Percentiles rank a stretch among this genome's conserved stretches.
These are phyloP conservation scores for Eupelmus urozonus DNA, from an alignment of 2,888 invertebrate genomes.

Conservation along the genomic window DNA sequence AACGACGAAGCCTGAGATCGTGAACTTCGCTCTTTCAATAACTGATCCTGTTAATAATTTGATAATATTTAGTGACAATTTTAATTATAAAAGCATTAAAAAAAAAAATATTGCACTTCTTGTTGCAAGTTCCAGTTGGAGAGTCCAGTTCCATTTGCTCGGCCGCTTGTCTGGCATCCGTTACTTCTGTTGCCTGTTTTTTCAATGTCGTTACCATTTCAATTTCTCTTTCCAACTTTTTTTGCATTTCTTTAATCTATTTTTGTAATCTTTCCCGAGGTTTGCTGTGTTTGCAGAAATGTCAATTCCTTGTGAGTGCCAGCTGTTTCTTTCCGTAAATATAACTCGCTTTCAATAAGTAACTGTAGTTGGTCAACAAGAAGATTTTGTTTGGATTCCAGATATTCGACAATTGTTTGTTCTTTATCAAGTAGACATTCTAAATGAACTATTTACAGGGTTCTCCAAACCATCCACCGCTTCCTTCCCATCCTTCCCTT, in stretches of 20 bases:
- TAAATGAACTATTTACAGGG: conserved; percentile 83
- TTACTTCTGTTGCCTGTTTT: conserved; percentile 92
- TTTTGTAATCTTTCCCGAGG: conserved; percentile 94
- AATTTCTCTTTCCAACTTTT: conserved; percentile 91
- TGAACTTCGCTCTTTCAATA: conserved; percentile 89
- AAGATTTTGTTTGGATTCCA: conserved; percentile 87
- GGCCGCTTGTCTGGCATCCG: conserved; percentile 88
- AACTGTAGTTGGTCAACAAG: conserved; percentile 88
- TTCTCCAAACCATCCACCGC: conserved; percentile 78
- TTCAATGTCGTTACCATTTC: conserved; percentile 89
- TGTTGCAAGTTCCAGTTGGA: conserved; percentile 91
- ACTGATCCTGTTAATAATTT: conserved; percentile 80
- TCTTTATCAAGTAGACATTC: conserved; percentile 88
- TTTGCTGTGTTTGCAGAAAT: conserved; percentile 88
- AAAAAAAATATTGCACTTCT: conserved; percentile 74
- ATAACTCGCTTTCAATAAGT: conserved; percentile 87
- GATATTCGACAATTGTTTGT: conserved; percentile 83
- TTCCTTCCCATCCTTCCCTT: no score
- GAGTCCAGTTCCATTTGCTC: conserved; percentile 89
- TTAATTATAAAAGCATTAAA: background rate
- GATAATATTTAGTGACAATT: no score
- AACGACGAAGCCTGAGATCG: conserved; percentile 87
- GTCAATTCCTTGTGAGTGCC: conserved; percentile 93
- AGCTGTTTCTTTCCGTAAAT: conserved; percentile 87
- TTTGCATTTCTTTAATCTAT: conserved; percentile 91